Conservation (phyloP, 2,888 invertebrate species). For the Catocala nupta region DNA sequence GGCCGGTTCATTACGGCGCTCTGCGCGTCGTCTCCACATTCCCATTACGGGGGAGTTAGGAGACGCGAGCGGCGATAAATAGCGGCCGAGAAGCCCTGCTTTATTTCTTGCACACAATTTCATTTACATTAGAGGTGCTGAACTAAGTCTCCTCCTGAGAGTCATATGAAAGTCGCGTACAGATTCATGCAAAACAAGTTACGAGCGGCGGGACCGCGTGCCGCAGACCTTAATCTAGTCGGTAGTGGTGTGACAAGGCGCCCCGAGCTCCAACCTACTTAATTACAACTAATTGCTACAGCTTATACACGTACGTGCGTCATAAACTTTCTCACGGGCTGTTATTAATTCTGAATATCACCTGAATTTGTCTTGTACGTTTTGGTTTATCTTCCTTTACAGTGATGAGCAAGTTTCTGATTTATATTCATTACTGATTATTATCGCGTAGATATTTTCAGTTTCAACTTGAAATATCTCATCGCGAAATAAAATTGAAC, state of each 20-base stretch:
- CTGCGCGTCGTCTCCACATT: constrained; percentile 76
- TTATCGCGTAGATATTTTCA: constrained; percentile 14
- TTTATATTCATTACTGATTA: constrained; percentile 35
- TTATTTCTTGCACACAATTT: constrained; percentile 86
- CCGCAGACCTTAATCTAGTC: constrained; percentile 80
- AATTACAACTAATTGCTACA: constrained; percentile 84
- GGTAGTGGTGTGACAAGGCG: constrained; percentile 70
- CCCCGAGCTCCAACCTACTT: constrained; percentile 76
- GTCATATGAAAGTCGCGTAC: constrained; percentile 80
- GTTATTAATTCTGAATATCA: constrained; percentile 73
- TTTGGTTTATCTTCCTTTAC: constrained; percentile 43
- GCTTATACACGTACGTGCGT: constrained; percentile 77
- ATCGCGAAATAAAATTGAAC: constrained; percentile 11
- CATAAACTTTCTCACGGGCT: constrained; percentile 75
- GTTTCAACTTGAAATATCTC: constrained; percentile 9
- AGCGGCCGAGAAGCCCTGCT: constrained; percentile 80
- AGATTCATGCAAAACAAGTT: constrained; percentile 85
- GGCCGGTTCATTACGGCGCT: constrained; percentile 81
- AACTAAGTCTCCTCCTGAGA: constrained; percentile 77
- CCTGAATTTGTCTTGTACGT: constrained; percentile 62
- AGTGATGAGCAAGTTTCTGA: constrained; percentile 43
- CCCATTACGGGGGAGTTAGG: constrained; percentile 84
- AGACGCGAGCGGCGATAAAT: constrained; percentile 83
- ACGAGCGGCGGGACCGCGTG: constrained; percentile 76
- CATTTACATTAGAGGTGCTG: constrained; percentile 86